Percentiles rank a stretch among this genome's conserved stretches.
Conservation (phyloP, 1,140 invertebrate species). For the Ostrea edulis region DNA sequence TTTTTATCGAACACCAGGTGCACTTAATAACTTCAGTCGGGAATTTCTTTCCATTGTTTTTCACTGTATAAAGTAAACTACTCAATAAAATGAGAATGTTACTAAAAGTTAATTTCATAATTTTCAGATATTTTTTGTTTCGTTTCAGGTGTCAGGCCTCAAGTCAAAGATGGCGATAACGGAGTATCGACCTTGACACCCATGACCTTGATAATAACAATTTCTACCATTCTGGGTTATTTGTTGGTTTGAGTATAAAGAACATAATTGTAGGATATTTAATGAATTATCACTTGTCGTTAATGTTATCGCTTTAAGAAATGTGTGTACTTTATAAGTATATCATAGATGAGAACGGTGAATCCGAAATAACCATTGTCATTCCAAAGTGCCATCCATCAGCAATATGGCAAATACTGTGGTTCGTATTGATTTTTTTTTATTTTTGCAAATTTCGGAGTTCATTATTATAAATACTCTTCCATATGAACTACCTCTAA, state of each 20-base stretch:
- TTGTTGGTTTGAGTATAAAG: background rate
- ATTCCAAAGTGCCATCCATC: background rate
- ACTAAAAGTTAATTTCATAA: too few relatives aligned
- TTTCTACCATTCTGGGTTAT: background rate
- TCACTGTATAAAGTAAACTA: too few relatives aligned
- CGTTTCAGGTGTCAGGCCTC: background rate
- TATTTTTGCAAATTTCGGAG: background rate
- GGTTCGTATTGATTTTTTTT: background rate
- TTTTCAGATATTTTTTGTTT: background rate
- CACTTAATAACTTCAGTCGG: too few relatives aligned
- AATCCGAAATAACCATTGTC: background rate
- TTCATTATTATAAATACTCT: background rate
- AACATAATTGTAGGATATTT: background rate
- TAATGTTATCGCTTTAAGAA: background rate
- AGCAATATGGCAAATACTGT: background rate
- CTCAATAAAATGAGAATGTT: too few relatives aligned
- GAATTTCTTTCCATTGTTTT: too few relatives aligned
- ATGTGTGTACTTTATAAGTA: background rate
- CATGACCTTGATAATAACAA: background rate
- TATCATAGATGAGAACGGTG: background rate
- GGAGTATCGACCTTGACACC: background rate
- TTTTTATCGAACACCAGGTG: too few relatives aligned
- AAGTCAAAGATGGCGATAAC: background rate
- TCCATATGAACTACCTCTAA: slow-evolving; percentile 15
- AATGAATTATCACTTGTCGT: slow-evolving; percentile 2